Conservation (phyloP, 1,140 invertebrate genomes). For the Microplitis demolitor region DNA sequence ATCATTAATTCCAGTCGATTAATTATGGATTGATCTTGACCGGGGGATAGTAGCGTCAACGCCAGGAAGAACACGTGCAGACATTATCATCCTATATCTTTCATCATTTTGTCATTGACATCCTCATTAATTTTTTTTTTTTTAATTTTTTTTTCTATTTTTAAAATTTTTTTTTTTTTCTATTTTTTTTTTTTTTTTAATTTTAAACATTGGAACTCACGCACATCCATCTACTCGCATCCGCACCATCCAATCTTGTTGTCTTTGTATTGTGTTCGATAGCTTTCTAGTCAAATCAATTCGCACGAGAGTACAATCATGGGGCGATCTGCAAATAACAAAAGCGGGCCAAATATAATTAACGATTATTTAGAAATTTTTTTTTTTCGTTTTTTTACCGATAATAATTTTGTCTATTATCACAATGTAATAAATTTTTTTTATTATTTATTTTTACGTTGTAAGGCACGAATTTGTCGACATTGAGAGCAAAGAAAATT, state of each 20-base stretch:
- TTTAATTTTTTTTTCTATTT: neutral
- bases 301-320: conserved; percentile 60
- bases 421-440: neutral
- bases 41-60: conserved; percentile 15
- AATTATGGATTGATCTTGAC: conserved; percentile 9
- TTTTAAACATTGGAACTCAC: conserved; percentile 50
- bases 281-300: conserved; percentile 62
- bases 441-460: neutral
- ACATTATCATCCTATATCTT: conserved; percentile 13
- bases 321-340: conserved; percentile 59
- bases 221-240: conserved; percentile 62
- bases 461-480: conserved; percentile 12
- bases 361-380: conserved; percentile 28
- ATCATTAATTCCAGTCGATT: neutral
- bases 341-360: conserved; percentile 57
- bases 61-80: conserved; percentile 32
- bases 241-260: conserved; percentile 61
- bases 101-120: conserved; percentile 19
- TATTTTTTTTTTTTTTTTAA: conserved; percentile 16
- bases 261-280: conserved; percentile 62
- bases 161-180: neutral
- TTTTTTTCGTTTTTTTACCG: conserved; percentile 1
- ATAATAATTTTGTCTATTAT: neutral
- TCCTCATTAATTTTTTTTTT: conserved; percentile 18
- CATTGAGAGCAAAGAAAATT: conserved; percentile 21